A percentile compares a stretch with the other conserved stretches of the same genome.
These are phyloP conservation scores for Eospalax fontanierii DNA, from an alignment of 2,797 vertebrate species.

Conservation along the genomic window DNA sequence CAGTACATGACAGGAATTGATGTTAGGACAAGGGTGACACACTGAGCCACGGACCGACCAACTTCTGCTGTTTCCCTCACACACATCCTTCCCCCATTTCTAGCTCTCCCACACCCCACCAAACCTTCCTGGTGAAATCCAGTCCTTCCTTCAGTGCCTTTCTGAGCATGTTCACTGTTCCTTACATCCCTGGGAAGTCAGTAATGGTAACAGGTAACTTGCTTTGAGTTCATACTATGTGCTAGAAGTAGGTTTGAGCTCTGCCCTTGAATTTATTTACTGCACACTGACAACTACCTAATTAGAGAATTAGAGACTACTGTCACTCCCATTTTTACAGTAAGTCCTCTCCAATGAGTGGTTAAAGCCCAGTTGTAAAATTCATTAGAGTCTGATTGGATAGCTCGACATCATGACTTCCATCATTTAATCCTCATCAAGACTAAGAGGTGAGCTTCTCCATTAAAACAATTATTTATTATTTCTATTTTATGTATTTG, in stretches of 20 bases:
- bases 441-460: not conserved
- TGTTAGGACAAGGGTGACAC: too few relatives aligned
- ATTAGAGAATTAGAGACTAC: not conserved
- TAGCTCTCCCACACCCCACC: rapidly evolving
- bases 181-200: not conserved
- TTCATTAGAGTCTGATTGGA: too few relatives aligned
- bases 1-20: not conserved
- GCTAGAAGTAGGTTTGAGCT: not conserved
- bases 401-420: too few relatives aligned
- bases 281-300: not conserved
- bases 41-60: not conserved
- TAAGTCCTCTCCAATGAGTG: rapidly evolving
- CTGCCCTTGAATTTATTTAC: not conserved
- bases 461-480: too few relatives aligned
- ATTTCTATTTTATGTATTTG: too few relatives aligned
- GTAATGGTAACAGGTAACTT: not conserved
- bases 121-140: not conserved
- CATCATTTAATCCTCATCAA: not conserved
- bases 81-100: not conserved
- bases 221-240: not conserved
- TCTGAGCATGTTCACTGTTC: not conserved
- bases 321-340: not conserved
- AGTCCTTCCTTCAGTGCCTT: not conserved
- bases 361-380: not conserved
- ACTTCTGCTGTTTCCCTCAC: not conserved